Evolutionary conservation across 2,797 vertebrate species (phyloP).

Genomic region (Rhinoraja longicauda): DNA sequence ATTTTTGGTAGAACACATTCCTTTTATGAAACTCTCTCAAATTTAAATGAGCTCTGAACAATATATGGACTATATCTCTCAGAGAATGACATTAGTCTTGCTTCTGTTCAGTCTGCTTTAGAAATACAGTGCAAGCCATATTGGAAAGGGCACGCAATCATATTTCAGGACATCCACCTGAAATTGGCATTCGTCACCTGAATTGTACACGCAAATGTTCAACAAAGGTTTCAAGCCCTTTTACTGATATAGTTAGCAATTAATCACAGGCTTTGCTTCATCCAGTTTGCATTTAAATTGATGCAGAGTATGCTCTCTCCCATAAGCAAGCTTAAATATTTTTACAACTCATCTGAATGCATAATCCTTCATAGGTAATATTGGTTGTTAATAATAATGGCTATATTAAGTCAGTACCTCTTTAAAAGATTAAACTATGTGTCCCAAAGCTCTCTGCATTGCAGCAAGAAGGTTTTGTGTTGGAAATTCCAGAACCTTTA

Average conservation of each 20-base stretch:
- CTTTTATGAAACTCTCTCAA: slow-evolving; percentile 13
- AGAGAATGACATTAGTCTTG: background rate
- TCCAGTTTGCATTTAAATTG: background rate
- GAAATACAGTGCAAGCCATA: background rate
- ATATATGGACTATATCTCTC: background rate
- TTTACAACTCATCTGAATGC: too few species aligned
- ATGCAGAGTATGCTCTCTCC: background rate
- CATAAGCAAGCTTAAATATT: background rate
- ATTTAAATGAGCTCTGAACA: background rate
- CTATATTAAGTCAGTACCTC: too few species aligned
- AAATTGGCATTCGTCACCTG: background rate
- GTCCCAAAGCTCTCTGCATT: too few species aligned
- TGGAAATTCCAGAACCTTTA: too few species aligned
- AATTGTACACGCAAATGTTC: background rate
- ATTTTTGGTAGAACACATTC: background rate
- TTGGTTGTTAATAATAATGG: too few species aligned
- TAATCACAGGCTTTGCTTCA: background rate
- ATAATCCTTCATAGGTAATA: too few species aligned
- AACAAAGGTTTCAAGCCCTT: background rate
- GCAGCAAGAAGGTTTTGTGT: too few species aligned
- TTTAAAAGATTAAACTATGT: too few species aligned
- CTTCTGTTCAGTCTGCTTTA: background rate
- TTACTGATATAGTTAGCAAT: background rate
- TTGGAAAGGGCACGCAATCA: background rate
- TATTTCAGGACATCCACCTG: background rate